Evolutionary conservation across 2,888 invertebrate species (phyloP).

Genomic region (Panorpa germanica): DNA sequence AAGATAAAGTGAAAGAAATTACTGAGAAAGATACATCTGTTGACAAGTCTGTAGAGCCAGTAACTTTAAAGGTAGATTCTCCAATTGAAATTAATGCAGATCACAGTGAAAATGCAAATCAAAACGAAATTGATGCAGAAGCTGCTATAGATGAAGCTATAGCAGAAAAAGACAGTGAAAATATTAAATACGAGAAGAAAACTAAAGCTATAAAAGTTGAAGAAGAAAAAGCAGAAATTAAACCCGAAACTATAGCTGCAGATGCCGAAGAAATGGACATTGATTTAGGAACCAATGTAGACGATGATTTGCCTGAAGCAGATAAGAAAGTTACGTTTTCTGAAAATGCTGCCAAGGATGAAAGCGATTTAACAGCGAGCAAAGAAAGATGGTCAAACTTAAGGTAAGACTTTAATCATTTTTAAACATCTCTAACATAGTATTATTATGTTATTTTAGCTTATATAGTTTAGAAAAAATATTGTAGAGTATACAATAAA

Average conservation of each 20-base stretch:
- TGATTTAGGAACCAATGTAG: conserved; percentile 4
- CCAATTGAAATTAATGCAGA: conserved; percentile 3
- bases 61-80: no score
- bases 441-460: no score
- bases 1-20: not conserved
- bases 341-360: conserved; percentile 21
- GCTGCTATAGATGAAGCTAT: conserved; percentile 16
- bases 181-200: no score
- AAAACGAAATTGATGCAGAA: conserved; percentile 9
- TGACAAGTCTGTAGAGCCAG: no score
- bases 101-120: not conserved
- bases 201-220: conserved; percentile 18
- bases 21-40: conserved; percentile 1
- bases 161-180: conserved; percentile 17
- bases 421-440: no score
- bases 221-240: conserved; percentile 20
- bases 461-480: no score
- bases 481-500: no score
- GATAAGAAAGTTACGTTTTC: conserved; percentile 31
- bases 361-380: conserved; percentile 22
- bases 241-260: conserved; percentile 13
- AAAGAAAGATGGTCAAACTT: conserved; percentile 24
- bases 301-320: conserved; percentile 18
- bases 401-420: conserved; percentile 27
- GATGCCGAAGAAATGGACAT: conserved; percentile 4